Base-by-base conservation (phyloP, 2,113 vertebrate genomes). In the Lagopus muta region DNA sequence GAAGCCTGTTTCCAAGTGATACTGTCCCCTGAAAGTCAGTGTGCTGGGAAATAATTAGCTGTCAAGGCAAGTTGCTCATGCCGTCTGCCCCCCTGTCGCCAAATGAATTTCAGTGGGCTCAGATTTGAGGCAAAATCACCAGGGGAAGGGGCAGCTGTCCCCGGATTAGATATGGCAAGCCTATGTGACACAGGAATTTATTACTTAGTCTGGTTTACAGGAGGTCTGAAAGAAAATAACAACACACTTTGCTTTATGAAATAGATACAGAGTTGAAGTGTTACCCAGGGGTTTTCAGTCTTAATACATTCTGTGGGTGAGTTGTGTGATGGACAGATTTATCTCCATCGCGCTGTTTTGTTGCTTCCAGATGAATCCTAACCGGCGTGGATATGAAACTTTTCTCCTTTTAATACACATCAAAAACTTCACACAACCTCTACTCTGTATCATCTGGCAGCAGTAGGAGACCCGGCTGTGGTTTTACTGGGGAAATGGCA, bases 151-250 rank as follows among this genome's bases (percentile, higher is more conserved):
- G 13, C 69, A 82, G 43, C 58, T 67, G 60, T 77, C 64, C 85
- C 60, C 64, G 62, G 82, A 66, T 80, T 40, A 76, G 85, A 86
- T 73, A 73, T 38, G 61, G 79, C 48, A 40, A 42, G 43, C 43
- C 87, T 38, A 4, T 69, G 21, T 55, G 58, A 45, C 85, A 77
- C 34, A 5, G 60, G 45, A 90, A 88, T 93, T 82, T 88, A 85
- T 86, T 93, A 32, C 82, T 76, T 75, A 58, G 64, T 42, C 82
- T 67, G 50, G 12, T 15, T 73, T 82, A 50, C 27, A 28, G 42
- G 79, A 82, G 93, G 93, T 82, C 87, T 89, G 84, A 54, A 80
- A 42, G 82, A 61, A 89, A 87, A 66, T 48, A 87, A 73, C 65
- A 60, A 10, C 1, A 24, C 54, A 69, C 52, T 71, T 55, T 67